Conservation (phyloP, 1,140 invertebrate species). For the Proales similis region DNA sequence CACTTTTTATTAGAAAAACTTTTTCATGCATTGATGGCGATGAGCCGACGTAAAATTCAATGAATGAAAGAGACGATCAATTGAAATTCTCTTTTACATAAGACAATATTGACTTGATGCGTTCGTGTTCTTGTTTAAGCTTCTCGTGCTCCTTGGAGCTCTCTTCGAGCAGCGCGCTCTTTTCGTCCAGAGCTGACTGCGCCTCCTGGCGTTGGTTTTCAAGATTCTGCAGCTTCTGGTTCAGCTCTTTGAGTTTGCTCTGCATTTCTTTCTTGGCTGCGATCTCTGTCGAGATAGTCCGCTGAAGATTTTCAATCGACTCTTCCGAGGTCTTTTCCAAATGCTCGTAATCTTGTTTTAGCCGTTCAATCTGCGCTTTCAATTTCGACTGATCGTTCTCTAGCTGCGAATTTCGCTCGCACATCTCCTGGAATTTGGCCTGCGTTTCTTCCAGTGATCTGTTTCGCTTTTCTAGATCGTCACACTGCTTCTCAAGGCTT, state of each 20-base stretch:
- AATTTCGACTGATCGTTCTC: too few species aligned
- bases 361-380: too few species aligned
- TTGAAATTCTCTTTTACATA: conserved; percentile 37
- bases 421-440: too few species aligned
- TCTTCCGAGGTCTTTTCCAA: conserved; percentile 21
- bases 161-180: neutral
- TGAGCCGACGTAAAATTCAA: too few species aligned
- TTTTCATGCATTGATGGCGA: too few species aligned
- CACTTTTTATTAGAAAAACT: too few species aligned
- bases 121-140: conserved; percentile 12
- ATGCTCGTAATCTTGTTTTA: conserved; percentile 25
- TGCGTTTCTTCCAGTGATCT: too few species aligned
- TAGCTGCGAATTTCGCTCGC: too few species aligned
- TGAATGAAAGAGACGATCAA: too few species aligned
- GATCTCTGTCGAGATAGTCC: conserved; percentile 5
- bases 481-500: conserved; percentile 14
- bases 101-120: conserved; percentile 22
- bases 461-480: conserved; percentile 20
- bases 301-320: conserved; percentile 13
- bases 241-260: conserved; percentile 10
- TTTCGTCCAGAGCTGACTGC: conserved; percentile 12
- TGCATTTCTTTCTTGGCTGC: conserved; percentile 24
- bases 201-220: conserved; percentile 8
- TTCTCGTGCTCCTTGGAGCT: conserved; percentile 7
- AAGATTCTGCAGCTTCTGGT: conserved; percentile 9